Percentiles rank a stretch among this genome's conserved stretches.
Evolutionary conservation across 2,113 vertebrate genomes (phyloP).

Genomic region (Todiramphus saurophagus): DNA sequence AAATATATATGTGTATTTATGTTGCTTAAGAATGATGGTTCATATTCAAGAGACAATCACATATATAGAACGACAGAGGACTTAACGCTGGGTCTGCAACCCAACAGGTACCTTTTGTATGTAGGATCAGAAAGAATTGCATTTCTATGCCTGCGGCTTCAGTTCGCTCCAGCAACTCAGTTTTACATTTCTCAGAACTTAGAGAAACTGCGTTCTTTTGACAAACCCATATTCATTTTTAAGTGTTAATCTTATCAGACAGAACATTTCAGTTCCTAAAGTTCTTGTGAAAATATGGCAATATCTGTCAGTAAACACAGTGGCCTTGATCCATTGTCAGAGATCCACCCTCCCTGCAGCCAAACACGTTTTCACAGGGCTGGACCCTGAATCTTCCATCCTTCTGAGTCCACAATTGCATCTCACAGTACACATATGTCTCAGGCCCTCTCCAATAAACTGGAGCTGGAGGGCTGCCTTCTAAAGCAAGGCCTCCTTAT

Average conservation of each 20-base stretch:
- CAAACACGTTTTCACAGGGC: background rate
- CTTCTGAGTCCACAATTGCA: background rate
- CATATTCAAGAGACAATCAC: background rate
- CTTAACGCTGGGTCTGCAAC: background rate
- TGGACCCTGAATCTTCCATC: background rate
- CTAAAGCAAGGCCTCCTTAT: background rate
- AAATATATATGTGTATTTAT: background rate
- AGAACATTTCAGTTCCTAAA: background rate
- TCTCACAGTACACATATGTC: background rate
- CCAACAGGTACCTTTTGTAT: background rate
- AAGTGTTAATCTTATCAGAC: background rate
- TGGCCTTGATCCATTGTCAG: background rate
- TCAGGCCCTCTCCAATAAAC: background rate
- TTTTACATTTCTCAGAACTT: background rate
- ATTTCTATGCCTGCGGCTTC: background rate
- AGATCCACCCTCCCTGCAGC: background rate
- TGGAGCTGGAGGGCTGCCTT: background rate
- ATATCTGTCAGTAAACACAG: background rate
- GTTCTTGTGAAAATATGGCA: background rate
- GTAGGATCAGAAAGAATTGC: background rate
- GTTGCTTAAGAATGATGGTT: background rate
- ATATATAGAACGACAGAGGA: background rate
- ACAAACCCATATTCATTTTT: background rate
- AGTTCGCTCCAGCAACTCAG: background rate
- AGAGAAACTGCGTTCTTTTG: background rate